These are phyloP conservation scores for Rhinichthys osculus DNA, from an alignment of 2,797 vertebrate species.

Conservation along the genomic window DNA sequence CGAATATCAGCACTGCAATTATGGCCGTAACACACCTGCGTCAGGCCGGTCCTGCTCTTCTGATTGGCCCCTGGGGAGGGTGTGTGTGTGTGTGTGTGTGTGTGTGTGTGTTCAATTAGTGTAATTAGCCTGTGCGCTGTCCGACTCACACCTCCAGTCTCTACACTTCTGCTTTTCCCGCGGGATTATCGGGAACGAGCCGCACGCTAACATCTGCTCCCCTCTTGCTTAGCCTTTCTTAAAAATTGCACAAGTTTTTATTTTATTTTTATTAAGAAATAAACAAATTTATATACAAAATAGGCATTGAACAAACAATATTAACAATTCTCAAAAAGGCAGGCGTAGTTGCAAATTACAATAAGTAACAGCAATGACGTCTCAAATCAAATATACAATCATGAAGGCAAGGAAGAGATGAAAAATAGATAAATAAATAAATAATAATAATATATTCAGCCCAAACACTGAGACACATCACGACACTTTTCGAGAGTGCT, in stretches of 20 bases:
- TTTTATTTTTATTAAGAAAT: too few species aligned
- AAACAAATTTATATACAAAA: too few species aligned
- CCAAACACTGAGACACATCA: background rate
- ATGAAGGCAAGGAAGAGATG: too few species aligned
- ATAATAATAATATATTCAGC: too few species aligned
- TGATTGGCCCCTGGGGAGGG: slow-evolving; percentile 83
- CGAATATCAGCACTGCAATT: slow-evolving; percentile 83
- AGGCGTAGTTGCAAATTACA: too few species aligned
- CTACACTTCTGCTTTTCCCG: slow-evolving; percentile 53
- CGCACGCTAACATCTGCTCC: slow-evolving; percentile 81
- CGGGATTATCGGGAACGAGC: slow-evolving; percentile 75
- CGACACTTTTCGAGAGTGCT: background rate
- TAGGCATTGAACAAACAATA: too few species aligned
- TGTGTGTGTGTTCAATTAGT: slow-evolving; percentile 81
- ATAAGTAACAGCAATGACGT: too few species aligned
- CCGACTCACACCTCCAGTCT: slow-evolving; percentile 73
- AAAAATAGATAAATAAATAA: too few species aligned
- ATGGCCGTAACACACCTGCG: slow-evolving; percentile 83
- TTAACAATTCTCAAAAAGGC: too few species aligned
- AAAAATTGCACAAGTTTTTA: too few species aligned
- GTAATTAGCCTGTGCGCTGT: slow-evolving; percentile 88
- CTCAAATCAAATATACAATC: too few species aligned
- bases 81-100: slow-evolving; percentile 17
- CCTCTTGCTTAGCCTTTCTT: slow-evolving; percentile 46
- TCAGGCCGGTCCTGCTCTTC: slow-evolving; percentile 68